A percentile compares a stretch with the other conserved stretches of the same genome.
Evolutionary conservation across 2,113 vertebrate genomes (phyloP).

Genomic region (Cinclus mexicanus): DNA sequence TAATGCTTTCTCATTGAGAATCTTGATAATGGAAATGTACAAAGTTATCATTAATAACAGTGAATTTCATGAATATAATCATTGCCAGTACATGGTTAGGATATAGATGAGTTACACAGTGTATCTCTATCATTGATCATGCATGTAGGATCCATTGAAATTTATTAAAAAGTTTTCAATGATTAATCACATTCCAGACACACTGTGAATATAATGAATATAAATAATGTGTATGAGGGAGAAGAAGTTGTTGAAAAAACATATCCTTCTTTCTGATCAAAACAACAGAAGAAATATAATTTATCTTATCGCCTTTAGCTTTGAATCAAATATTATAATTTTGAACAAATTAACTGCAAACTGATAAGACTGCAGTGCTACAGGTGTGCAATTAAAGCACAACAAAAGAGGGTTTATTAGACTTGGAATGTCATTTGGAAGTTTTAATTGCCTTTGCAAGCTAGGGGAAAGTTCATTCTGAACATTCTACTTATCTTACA

Average conservation of each 20-base stretch:
- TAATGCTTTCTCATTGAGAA: background rate
- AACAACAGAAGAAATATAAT: background rate
- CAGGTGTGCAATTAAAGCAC: constrained; percentile 39
- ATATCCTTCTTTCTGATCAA: background rate
- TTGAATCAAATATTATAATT: background rate
- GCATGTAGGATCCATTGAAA: background rate
- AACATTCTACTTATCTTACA: constrained; percentile 54
- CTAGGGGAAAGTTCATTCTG: constrained; percentile 18
- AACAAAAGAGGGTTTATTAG: constrained; percentile 36
- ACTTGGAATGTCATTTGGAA: constrained; percentile 25
- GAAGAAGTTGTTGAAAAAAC: background rate
- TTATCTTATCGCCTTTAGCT: constrained; percentile 9
- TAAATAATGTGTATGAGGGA: background rate
- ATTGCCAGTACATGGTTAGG: background rate
- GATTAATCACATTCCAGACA: constrained; percentile 9
- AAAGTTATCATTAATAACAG: constrained; percentile 30
- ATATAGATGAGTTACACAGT: background rate
- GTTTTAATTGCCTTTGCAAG: constrained; percentile 46
- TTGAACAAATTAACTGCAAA: constrained; percentile 25
- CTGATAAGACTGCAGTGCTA: constrained; percentile 14
- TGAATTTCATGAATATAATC: constrained; percentile 24
- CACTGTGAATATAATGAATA: background rate
- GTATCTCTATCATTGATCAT: background rate
- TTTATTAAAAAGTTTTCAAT: background rate
- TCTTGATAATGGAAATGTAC: constrained; percentile 24